Evolutionary conservation across 2,113 vertebrate genomes (phyloP), one percentile per base, ranked within the genome.

Genomic region (Xyliphius kryptos): DNA sequence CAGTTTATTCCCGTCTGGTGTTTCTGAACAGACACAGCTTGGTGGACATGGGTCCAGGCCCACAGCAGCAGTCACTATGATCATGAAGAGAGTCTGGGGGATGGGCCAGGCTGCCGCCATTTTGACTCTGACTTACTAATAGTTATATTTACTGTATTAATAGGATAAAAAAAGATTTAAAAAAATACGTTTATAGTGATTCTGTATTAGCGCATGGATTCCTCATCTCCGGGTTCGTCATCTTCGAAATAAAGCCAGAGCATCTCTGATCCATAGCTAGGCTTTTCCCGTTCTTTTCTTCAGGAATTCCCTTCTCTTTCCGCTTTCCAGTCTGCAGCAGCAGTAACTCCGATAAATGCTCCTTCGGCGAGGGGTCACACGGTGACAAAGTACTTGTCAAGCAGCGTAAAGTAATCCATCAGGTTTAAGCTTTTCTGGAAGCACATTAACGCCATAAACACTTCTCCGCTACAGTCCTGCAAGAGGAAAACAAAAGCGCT

Each of bases 31-130:
- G 4, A 86, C 77, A 63, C 92, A 95, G 1, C 79, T 77, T 71
- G 77, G 61, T 2, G 88, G 89, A 76, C 90, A 92, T 41, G 74
- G 59, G 2, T 80, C 80, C 20, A 67, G 43, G 63, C 82, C 75
- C 76, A 73, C 67, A 26, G 65, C 67, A 40, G 63, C 63, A 73
- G 71, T 54, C 63, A 77, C 80, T 71, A 76, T 26, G 51, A 81
- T 48, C 26, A 87, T 66, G 17, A 88, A 52, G 1, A 80, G 61
- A 69, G 78, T 74, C 70, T 78, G 66, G 53, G 81, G 72, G 63
- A 81, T 59, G 67, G 87, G 77, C 81, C 83, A 76, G 17, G 66
- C 78, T 66, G 78, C 83, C 87, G 87, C 87, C 86, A 88, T 89
- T 84, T 89, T 87, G 76, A 83, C 78, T 66, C 77, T 78, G 16